Conservation (phyloP, 1,140 invertebrate species). For the Elymnias hypermnestra region DNA sequence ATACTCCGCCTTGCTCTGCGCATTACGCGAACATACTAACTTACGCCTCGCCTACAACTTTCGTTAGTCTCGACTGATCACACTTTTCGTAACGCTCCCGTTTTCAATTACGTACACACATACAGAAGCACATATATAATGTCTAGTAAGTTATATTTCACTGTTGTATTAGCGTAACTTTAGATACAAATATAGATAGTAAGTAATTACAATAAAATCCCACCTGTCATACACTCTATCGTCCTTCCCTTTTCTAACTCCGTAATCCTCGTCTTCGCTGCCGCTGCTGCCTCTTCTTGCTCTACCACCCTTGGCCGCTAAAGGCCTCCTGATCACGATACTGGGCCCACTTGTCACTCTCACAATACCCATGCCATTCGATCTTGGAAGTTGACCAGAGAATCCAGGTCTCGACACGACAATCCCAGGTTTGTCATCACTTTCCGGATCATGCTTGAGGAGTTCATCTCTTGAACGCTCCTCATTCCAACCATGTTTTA, state of each 20-base stretch:
- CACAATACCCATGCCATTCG: conserved; percentile 42
- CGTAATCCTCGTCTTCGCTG: conserved; percentile 65
- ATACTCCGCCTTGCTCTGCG: no score
- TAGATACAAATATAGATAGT: no score
- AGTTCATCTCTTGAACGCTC: conserved; percentile 67
- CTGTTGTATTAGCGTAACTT: no score
- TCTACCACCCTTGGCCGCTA: conserved; percentile 39
- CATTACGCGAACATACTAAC: no score
- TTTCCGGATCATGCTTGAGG: conserved; percentile 64
- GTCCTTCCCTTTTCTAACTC: conserved; percentile 61
- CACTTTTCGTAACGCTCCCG: no score
- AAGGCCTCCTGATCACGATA: conserved; percentile 29
- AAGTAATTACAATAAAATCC: neutral
- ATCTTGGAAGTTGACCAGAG: conserved; percentile 25
- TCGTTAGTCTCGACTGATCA: no score
- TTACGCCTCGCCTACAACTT: no score
- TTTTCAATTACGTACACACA: no score
- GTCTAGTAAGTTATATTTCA: no score
- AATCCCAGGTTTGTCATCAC: conserved; percentile 38
- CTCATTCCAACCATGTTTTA: conserved; percentile 70
- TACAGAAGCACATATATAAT: no score
- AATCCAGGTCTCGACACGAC: conserved; percentile 33
- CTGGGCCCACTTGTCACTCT: conserved; percentile 35
- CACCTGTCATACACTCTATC: conserved; percentile 68
- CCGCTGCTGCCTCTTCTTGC: conserved; percentile 56